phyloP scores from a whole-genome alignment of 2,113 vertebrate species.

The Excalfactoria chinensis region DNA sequence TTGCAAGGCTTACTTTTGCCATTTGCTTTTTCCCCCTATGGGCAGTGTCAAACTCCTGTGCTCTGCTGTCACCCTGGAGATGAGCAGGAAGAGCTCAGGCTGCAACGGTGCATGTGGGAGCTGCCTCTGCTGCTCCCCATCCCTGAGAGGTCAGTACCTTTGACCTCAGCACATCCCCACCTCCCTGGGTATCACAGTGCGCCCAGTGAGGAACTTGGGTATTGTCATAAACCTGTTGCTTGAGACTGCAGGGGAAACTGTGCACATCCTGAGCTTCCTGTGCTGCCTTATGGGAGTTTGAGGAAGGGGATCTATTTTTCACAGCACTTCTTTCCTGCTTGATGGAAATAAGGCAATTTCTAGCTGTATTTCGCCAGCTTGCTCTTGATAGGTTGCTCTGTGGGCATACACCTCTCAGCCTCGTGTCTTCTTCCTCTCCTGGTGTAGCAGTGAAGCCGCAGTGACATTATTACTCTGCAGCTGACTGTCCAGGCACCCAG shows the following conservation, averaged over 20 bases:
- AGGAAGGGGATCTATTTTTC: neutral
- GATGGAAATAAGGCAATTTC: neutral
- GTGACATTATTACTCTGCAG: constrained; percentile 73
- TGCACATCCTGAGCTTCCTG: neutral
- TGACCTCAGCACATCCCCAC: rapidly evolving
- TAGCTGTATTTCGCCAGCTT: neutral
- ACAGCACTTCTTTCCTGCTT: neutral
- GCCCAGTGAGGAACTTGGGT: neutral
- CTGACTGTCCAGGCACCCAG: constrained; percentile 67
- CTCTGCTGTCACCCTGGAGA: rapidly evolving
- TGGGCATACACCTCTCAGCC: neutral
- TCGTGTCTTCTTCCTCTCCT: neutral
- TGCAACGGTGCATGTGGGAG: rapidly evolving
- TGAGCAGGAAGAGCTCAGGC: neutral
- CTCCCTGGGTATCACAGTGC: neutral
- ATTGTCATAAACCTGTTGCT: neutral
- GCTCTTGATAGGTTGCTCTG: neutral
- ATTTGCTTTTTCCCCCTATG: neutral
- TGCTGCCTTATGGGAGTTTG: neutral
- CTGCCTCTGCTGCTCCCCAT: rapidly evolving
- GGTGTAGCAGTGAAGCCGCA: neutral
- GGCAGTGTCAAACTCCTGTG: neutral
- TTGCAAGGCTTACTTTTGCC: neutral
- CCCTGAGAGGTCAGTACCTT: neutral
- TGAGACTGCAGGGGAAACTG: neutral